A percentile compares a stretch with the other conserved stretches of the same genome.
Conservation (phyloP, 2,113 vertebrate genomes). For the Axis porcinus region DNA sequence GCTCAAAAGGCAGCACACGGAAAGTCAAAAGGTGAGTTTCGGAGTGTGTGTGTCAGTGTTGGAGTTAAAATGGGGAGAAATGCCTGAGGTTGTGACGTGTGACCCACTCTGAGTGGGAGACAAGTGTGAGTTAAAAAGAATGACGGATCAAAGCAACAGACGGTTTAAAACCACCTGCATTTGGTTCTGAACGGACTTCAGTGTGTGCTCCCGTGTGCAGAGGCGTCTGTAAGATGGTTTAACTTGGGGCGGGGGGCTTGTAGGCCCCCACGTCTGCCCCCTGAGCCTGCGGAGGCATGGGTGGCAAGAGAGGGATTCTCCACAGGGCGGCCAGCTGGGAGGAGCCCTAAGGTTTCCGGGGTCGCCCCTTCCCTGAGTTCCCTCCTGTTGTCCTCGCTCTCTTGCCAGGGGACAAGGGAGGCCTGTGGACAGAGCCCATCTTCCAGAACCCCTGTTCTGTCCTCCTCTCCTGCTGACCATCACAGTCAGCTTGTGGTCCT, state of each 20-base stretch:
- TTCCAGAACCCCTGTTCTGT: not conserved
- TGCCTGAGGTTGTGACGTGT: not conserved
- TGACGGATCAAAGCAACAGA: not conserved
- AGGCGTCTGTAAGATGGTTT: not conserved
- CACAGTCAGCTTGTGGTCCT: not conserved
- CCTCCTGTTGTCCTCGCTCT: rapidly evolving
- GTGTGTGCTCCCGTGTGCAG: not conserved
- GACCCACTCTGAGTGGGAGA: not conserved
- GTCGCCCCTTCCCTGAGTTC: rapidly evolving
- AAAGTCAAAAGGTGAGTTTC: slow-evolving; percentile 91
- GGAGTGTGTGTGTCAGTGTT: not conserved
- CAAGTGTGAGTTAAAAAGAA: not conserved
- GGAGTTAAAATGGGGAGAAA: not conserved
- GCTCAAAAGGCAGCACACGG: slow-evolving; percentile 92
- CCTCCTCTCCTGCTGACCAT: not conserved
- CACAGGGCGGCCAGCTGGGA: rapidly evolving
- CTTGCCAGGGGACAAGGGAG: rapidly evolving
- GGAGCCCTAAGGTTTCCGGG: rapidly evolving
- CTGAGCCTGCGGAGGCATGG: too few species aligned
- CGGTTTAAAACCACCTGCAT: not conserved
- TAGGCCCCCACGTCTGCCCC: not conserved
- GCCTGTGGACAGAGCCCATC: not conserved
- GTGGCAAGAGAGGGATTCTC: not conserved
- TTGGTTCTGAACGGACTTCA: not conserved
- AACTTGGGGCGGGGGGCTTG: not conserved